Evolutionary conservation across 2,888 invertebrate genomes (phyloP).

Genomic region (Listrodromus nycthemerus): DNA sequence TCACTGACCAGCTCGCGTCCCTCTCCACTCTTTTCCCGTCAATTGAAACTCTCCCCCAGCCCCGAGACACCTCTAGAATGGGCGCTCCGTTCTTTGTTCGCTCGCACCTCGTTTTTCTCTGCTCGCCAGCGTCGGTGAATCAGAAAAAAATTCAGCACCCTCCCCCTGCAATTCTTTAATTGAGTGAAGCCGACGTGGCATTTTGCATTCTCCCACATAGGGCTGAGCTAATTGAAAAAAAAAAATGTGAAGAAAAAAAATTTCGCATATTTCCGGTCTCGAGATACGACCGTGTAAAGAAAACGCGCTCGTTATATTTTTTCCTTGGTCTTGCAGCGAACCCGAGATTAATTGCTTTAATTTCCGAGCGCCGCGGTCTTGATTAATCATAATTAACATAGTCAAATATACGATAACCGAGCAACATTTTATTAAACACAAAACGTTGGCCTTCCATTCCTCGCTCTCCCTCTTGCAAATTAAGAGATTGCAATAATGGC

Average conservation of each 20-base stretch:
- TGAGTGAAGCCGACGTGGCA: not conserved
- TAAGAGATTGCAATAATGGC: slow-evolving; percentile 83
- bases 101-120: slow-evolving; percentile 16
- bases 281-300: slow-evolving; percentile 34
- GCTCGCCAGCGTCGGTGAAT: not conserved
- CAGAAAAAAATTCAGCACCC: slow-evolving; percentile 2
- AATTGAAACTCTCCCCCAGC: slow-evolving; percentile 17
- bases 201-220: slow-evolving; percentile 5
- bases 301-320: slow-evolving; percentile 40
- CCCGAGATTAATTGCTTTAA: slow-evolving; percentile 82
- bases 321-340: slow-evolving; percentile 57
- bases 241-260: slow-evolving; percentile 14
- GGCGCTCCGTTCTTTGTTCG: slow-evolving; percentile 8
- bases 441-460: slow-evolving; percentile 66
- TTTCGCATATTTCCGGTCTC: slow-evolving; percentile 49
- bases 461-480: slow-evolving; percentile 78
- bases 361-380: slow-evolving; percentile 78
- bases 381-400: slow-evolving; percentile 83
- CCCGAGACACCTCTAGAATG: slow-evolving; percentile 10
- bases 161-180: slow-evolving; percentile 19
- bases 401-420: slow-evolving; percentile 40
- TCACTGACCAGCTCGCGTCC: slow-evolving; percentile 37
- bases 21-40: slow-evolving; percentile 29
- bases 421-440: slow-evolving; percentile 70
- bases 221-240: slow-evolving; percentile 49